phyloP scores from a whole-genome alignment of 2,113 vertebrate genomes.

The Corvus cornix region DNA sequence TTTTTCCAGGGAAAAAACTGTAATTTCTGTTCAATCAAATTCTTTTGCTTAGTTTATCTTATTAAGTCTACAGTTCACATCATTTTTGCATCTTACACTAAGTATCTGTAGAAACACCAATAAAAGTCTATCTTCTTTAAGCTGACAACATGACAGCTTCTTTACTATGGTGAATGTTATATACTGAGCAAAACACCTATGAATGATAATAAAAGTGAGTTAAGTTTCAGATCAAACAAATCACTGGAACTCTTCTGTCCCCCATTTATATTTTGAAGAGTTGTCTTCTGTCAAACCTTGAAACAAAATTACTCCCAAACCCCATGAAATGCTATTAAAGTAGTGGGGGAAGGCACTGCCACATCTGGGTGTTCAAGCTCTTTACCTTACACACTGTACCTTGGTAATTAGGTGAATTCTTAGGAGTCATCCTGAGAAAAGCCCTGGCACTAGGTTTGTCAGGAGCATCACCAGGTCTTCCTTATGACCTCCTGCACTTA shows the following conservation, averaged over 20 bases:
- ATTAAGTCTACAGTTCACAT: neutral
- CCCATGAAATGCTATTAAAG: neutral
- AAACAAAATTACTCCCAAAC: neutral
- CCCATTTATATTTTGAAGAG: neutral
- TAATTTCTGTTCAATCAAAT: neutral
- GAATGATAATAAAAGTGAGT: neutral
- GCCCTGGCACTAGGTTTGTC: neutral
- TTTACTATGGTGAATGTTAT: neutral
- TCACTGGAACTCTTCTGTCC: neutral
- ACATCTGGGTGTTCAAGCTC: neutral
- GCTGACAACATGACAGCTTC: neutral
- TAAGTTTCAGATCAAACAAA: neutral
- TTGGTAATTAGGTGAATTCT: neutral
- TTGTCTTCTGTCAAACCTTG: neutral
- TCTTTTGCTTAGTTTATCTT: neutral
- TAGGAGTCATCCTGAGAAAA: neutral
- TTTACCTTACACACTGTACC: neutral
- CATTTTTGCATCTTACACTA: neutral
- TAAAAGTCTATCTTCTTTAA: neutral
- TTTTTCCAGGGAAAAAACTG: neutral
- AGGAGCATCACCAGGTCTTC: neutral
- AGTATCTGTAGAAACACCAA: neutral
- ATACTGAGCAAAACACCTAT: neutral
- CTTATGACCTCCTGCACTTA: neutral
- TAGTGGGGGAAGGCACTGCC: neutral